Conservation (phyloP, 2,888 invertebrate genomes). For the Polymixis flavicincta region DNA sequence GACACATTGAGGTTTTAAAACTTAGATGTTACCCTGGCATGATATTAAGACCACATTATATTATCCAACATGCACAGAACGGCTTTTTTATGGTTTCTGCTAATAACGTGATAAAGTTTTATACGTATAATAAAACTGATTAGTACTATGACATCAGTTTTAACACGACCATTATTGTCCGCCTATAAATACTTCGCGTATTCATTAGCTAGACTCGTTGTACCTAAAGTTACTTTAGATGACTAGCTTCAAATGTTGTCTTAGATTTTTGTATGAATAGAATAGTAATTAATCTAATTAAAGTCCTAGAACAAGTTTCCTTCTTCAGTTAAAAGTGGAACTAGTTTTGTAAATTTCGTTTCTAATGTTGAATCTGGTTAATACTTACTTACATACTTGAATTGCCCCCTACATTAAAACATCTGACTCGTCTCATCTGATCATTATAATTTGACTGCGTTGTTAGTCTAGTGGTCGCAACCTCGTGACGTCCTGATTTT, state of each 20-base stretch:
- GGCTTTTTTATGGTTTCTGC: slow-evolving; percentile 52
- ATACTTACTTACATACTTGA: background rate
- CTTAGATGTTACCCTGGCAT: slow-evolving; percentile 29
- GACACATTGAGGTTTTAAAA: slow-evolving; percentile 10
- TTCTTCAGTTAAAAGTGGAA: too few species aligned
- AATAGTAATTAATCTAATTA: background rate
- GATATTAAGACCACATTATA: background rate
- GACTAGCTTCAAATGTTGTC: background rate
- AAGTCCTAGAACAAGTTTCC: too few species aligned
- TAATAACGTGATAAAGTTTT: slow-evolving; percentile 61
- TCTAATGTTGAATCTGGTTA: background rate
- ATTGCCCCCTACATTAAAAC: background rate
- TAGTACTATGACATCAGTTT: slow-evolving; percentile 58
- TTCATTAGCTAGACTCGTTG: background rate
- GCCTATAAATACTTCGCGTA: slow-evolving; percentile 5
- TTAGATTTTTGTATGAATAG: background rate
- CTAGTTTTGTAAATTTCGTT: too few species aligned
- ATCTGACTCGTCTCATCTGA: background rate
- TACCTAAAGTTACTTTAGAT: background rate
- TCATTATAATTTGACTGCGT: too few species aligned
- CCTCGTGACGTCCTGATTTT: too few species aligned
- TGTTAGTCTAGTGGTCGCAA: too few species aligned
- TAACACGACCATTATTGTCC: slow-evolving; percentile 21
- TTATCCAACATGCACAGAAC: slow-evolving; percentile 23
- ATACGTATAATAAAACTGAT: slow-evolving; percentile 60